phyloP scores from a whole-genome alignment of 2,797 vertebrate genomes.

The Scolopax bukidnonensis region DNA sequence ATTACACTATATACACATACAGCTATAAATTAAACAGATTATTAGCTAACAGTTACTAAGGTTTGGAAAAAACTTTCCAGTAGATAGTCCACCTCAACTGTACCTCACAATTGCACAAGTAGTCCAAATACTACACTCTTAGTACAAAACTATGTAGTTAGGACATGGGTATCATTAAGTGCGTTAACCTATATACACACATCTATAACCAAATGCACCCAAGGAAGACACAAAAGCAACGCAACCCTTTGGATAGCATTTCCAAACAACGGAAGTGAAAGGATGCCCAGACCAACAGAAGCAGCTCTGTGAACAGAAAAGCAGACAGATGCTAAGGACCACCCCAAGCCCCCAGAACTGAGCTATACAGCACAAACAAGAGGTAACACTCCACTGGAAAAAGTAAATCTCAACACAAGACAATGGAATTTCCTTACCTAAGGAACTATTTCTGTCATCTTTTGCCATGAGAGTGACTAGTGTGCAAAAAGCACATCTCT shows the following conservation, averaged over 20 bases:
- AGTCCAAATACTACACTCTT: not conserved
- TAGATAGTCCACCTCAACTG: not conserved
- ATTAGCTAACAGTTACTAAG: not conserved
- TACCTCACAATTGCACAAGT: not conserved
- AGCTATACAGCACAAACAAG: not conserved
- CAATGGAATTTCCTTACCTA: not conserved
- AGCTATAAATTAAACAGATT: not conserved
- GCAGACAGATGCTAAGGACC: not conserved
- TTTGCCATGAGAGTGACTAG: not conserved
- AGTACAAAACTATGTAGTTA: not conserved
- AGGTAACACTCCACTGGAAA: not conserved
- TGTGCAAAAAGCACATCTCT: not conserved
- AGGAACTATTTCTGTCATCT: not conserved
- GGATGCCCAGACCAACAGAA: not conserved
- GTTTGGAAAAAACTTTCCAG: not conserved
- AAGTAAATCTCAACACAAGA: not conserved
- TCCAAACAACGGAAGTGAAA: not conserved
- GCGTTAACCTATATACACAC: rapidly evolving
- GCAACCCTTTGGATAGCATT: not conserved
- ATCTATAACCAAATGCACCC: not conserved
- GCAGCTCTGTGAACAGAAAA: not conserved
- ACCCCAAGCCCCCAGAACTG: not conserved
- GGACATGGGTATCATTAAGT: not conserved
- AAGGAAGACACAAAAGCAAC: not conserved
- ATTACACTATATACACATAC: not conserved